A percentile compares a stretch with the other conserved stretches of the same genome.
phyloP scores from a whole-genome alignment of 1,140 invertebrate genomes.

The Micrasema longulum region DNA sequence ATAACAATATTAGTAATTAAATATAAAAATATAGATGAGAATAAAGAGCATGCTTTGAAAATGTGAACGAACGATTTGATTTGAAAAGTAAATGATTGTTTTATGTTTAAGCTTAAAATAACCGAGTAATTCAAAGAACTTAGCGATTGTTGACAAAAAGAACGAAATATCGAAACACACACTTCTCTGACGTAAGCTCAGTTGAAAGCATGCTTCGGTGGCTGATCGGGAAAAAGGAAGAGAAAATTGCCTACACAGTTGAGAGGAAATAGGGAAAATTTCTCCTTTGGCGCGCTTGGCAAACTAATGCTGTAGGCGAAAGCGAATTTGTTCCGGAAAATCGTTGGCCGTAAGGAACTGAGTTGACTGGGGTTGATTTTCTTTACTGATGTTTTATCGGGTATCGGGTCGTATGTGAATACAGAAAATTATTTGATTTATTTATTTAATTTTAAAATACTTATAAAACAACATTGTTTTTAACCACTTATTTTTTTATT shows the following conservation, averaged over 20 bases:
- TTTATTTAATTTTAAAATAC: too few species aligned
- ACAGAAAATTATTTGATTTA: constrained; percentile 1
- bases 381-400: constrained; percentile 22
- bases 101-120: too few species aligned
- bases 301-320: constrained; percentile 1
- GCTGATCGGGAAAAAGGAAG: constrained; percentile 8
- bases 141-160: too few species aligned
- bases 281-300: constrained; percentile 31
- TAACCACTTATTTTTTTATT: too few species aligned
- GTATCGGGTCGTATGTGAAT: too few species aligned
- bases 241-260: constrained; percentile 6
- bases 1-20: too few species aligned
- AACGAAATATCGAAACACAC: not conserved
- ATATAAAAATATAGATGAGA: too few species aligned
- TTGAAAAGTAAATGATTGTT: too few species aligned
- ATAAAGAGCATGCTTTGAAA: too few species aligned
- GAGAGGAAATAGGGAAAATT: constrained; percentile 1
- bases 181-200: not conserved
- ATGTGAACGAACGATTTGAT: too few species aligned
- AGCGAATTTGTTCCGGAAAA: constrained; percentile 20
- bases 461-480: too few species aligned
- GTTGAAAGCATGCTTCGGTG: constrained; percentile 2
- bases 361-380: constrained; percentile 24
- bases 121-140: too few species aligned
- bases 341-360: constrained; percentile 19